Conservation (phyloP, 2,113 vertebrate genomes). For the Himantopus leucocephalus region DNA sequence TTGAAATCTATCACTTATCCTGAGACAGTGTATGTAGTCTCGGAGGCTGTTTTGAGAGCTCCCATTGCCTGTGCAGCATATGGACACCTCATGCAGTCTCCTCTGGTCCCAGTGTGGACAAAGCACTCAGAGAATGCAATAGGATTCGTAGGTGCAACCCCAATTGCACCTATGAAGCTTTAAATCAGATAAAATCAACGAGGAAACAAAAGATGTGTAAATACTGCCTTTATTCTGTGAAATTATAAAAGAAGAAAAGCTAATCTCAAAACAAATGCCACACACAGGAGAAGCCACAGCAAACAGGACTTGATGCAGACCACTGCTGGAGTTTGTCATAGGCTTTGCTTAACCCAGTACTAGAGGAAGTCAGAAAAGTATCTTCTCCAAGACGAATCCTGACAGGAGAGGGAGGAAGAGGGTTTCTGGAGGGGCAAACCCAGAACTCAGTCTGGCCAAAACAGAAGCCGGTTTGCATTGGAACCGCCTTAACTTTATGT, state of each 20-base stretch:
- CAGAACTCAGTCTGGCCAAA: rapidly evolving
- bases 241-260: background rate
- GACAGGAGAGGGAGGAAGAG: background rate
- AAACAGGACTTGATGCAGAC: background rate
- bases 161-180: background rate
- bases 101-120: background rate
- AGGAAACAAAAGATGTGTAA: background rate
- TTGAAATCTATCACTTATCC: background rate
- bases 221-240: slow-evolving; percentile 17
- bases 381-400: background rate
- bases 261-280: background rate
- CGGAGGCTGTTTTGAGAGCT: background rate
- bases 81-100: background rate
- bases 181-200: background rate
- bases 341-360: background rate
- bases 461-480: background rate
- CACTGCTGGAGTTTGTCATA: background rate
- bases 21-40: background rate
- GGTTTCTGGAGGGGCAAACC: background rate
- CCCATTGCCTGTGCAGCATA: background rate
- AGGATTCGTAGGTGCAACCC: background rate
- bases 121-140: background rate
- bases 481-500: slow-evolving; percentile 23
- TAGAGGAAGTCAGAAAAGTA: background rate
- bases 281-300: background rate